These are phyloP conservation scores for Coregonus sp. DNA, from an alignment of 2,797 vertebrate genomes.

Conservation along the genomic window DNA sequence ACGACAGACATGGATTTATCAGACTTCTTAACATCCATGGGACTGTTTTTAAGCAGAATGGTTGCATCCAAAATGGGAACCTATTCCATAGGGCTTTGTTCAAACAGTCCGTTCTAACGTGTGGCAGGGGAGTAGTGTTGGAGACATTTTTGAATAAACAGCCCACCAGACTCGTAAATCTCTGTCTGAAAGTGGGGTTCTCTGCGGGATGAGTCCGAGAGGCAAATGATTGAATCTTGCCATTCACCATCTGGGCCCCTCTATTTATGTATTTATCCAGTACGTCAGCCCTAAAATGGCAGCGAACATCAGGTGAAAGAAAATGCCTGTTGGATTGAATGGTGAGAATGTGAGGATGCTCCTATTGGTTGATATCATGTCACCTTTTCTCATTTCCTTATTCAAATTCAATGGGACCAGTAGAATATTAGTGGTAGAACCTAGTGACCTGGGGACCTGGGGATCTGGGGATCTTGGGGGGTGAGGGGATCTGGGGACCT, in stretches of 20 bases:
- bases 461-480: background rate
- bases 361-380: too few species aligned
- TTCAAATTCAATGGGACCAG: constrained; percentile 34
- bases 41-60: background rate
- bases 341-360: background rate
- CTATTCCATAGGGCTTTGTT: background rate
- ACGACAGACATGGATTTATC: too few species aligned
- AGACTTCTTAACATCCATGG: too few species aligned
- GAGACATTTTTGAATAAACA: constrained; percentile 40
- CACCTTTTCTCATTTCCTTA: constrained; percentile 31
- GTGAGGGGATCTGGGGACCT: background rate
- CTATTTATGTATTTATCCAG: background rate
- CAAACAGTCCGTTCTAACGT: constrained; percentile 23
- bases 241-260: background rate
- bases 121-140: constrained; percentile 22
- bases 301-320: background rate
- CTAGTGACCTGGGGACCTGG: constrained; percentile 2
- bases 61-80: background rate
- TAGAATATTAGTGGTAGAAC: background rate
- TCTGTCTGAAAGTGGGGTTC: constrained; percentile 1
- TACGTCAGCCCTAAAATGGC: background rate
- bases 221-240: background rate
- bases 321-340: background rate
- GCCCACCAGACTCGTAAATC: constrained; percentile 28
- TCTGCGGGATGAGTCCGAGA: background rate